Evolutionary conservation across 2,888 invertebrate species (phyloP), one percentile per base, ranked within the genome.

Genomic region (Diloba caeruleocephala): DNA sequence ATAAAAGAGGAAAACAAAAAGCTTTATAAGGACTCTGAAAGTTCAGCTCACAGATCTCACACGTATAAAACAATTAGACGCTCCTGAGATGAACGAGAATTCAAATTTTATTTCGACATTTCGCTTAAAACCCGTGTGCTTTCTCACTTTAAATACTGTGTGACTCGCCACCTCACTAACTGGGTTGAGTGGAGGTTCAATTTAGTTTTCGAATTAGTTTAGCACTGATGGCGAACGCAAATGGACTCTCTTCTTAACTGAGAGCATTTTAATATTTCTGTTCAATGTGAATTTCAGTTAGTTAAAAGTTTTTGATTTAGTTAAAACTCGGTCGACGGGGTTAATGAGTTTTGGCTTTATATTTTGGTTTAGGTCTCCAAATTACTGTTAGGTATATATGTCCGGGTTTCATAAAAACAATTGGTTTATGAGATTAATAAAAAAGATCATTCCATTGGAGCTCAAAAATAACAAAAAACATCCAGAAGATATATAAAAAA

Each of bases 131-230:
- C 28, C 28, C 26, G 49, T 55, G 48, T 59, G 64, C n/a, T 51
- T 34, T n/a, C 34, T 19, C 14, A 50, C 45, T 42, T 59, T 55
- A 55, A 57, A 48, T 12, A 21, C 28, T 12, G 38, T 68, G 45
- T 74, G 75, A 78, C 76, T 63, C 72, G 73, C 71, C 76, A 71
- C 61, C 68, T 65, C 57, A 63, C 72, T 76, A 78, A 79, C 78
- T 79, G 67, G 78, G 77, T 85, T 77, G 79, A 84, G 81, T 78
- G 80, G 78, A 71, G 74, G 81, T 82, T 82, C 81, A 82, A 81
- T 82, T 83, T 77, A 76, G 71, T 71, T 75, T 75, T 77, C 55
- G 77, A 81, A 81, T 84, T 80, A 78, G 75, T 77, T 82, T 81
- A 76, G 65, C 51, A 72, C 70, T 71, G 76, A 78, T 69, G 67